Percentiles rank a stretch among this genome's conserved stretches.
These are phyloP conservation scores for Hydrozoanthus gracilis DNA, from an alignment of 92 coral and sea anemone genomes.

Conservation along the genomic window DNA sequence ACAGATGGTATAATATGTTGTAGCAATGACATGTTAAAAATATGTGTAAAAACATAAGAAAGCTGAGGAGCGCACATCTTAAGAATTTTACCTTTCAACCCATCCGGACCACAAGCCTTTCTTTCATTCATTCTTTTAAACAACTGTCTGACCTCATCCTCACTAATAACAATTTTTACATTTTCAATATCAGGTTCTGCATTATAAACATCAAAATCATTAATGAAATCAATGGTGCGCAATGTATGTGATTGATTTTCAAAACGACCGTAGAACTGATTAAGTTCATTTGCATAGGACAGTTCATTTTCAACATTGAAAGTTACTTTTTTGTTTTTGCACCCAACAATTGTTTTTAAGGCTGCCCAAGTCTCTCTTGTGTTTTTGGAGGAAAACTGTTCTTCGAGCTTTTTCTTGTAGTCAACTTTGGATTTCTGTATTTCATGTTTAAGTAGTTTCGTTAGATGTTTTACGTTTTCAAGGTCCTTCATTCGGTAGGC, in stretches of 20 bases:
- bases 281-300: slow-evolving; percentile 2
- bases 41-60: not conserved
- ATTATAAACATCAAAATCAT: not conserved
- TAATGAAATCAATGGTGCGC: not conserved
- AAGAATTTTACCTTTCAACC: not conserved
- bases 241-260: not conserved
- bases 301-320: not conserved
- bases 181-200: not conserved
- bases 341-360: not conserved
- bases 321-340: not conserved
- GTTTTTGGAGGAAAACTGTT: slow-evolving; percentile 1
- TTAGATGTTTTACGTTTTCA: not conserved
- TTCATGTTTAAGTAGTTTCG: too few relatives aligned
- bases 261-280: not conserved
- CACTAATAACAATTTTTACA: not conserved
- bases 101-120: not conserved
- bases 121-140: not conserved
- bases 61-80: not conserved
- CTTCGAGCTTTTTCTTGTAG: not conserved
- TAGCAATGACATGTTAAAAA: not conserved
- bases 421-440: not conserved
- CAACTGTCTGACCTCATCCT: not conserved
- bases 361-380: not conserved
- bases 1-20: not conserved
- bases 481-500: not conserved